Percentiles rank a stretch among this genome's conserved stretches.
Evolutionary conservation across 2,113 vertebrate genomes (phyloP).

Genomic region (Azemiops feae): DNA sequence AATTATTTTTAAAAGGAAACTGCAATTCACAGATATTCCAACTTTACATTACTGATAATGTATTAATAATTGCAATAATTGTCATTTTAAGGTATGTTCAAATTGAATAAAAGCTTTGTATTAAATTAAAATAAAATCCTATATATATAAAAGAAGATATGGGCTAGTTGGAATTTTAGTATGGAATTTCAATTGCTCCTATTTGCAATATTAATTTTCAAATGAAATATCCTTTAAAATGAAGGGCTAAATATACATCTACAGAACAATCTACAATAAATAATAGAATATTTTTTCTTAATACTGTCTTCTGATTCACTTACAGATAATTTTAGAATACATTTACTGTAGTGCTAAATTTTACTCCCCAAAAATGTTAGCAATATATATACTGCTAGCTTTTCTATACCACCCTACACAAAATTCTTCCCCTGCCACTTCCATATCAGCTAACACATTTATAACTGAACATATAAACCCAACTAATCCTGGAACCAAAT

Average conservation of each 20-base stretch:
- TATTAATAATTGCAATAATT: conserved; percentile 63
- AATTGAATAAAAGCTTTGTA: conserved; percentile 47
- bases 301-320: background rate
- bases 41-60: conserved; percentile 53
- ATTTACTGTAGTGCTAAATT: background rate
- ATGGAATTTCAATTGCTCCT: conserved; percentile 36
- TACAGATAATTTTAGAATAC: background rate
- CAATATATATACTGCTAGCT: background rate
- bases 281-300: background rate
- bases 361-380: background rate
- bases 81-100: conserved; percentile 49
- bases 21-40: conserved; percentile 47
- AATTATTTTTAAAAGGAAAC: conserved; percentile 40
- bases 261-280: background rate
- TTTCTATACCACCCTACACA: background rate
- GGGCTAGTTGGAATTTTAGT: conserved; percentile 27
- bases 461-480: background rate
- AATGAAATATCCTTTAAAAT: conserved; percentile 18
- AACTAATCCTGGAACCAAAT: background rate
- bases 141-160: conserved; percentile 13
- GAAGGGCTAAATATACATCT: background rate
- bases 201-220: conserved; percentile 32
- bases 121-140: conserved; percentile 25
- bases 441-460: background rate
- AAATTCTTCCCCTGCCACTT: background rate